Conservation (phyloP, 2,888 invertebrate species). For the Noctuana brunneofusca region DNA sequence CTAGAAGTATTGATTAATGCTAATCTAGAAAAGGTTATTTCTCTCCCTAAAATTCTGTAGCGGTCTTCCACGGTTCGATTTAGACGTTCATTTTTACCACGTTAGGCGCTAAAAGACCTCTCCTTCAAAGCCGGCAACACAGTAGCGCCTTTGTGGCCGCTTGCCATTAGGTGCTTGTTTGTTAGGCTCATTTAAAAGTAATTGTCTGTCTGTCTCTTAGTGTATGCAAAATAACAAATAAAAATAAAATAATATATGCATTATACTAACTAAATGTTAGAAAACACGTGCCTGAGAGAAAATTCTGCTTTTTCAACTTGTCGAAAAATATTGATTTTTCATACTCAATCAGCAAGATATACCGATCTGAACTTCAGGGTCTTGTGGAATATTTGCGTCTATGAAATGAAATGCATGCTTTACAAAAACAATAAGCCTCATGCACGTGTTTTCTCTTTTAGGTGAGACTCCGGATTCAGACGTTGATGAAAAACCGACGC, state of each 20-base stretch:
- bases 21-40: no score
- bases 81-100: no score
- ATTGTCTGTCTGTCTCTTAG: no score
- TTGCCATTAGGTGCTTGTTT: no score
- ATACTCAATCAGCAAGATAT: not conserved
- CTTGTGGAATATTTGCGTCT: not conserved
- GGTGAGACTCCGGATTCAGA: conserved; percentile 54
- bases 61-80: no score
- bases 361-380: not conserved
- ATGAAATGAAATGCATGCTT: conserved; percentile 38
- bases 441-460: conserved; percentile 69
- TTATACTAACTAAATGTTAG: not conserved
- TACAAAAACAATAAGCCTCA: conserved; percentile 46
- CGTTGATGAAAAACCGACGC: conserved; percentile 37
- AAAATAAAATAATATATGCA: not conserved
- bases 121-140: no score
- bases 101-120: no score
- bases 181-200: no score
- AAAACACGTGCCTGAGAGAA: conserved; percentile 38
- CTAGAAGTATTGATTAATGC: no score
- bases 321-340: not conserved
- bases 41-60: no score
- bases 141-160: no score
- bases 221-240: no score
- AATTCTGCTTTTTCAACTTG: not conserved